Conservation (phyloP, 2,113 vertebrate species). For the Dasyornis broadbenti region DNA sequence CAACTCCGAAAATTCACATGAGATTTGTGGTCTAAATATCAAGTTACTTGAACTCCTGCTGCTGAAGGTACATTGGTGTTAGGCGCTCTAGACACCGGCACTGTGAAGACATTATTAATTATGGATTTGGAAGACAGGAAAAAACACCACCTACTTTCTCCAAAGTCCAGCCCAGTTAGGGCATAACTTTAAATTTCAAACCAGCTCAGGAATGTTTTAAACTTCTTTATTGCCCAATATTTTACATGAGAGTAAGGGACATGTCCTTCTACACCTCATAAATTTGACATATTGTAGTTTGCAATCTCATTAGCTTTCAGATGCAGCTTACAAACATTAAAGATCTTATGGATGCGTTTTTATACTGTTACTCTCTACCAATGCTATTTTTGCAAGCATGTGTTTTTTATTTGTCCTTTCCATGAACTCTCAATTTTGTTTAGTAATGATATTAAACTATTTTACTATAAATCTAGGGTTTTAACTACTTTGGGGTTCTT, state of each 20-base stretch:
- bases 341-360: neutral
- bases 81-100: neutral
- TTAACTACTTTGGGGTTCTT: neutral
- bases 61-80: neutral
- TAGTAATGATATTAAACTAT: neutral
- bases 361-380: neutral
- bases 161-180: neutral
- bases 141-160: neutral
- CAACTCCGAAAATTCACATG: neutral
- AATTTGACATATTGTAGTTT: constrained; percentile 37
- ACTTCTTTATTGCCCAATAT: constrained; percentile 32
- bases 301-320: constrained; percentile 39
- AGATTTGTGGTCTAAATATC: neutral
- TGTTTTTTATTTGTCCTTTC: constrained; percentile 26
- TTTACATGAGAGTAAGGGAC: constrained; percentile 1
- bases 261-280: constrained; percentile 53
- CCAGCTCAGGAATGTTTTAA: constrained; percentile 1
- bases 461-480: neutral
- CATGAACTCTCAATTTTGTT: constrained; percentile 15
- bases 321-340: neutral
- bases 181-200: neutral
- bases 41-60: neutral
- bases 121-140: neutral
- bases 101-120: neutral
- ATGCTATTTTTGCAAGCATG: neutral